phyloP scores from a whole-genome alignment of 1,140 invertebrate genomes.

The Heterodera carotae region DNA sequence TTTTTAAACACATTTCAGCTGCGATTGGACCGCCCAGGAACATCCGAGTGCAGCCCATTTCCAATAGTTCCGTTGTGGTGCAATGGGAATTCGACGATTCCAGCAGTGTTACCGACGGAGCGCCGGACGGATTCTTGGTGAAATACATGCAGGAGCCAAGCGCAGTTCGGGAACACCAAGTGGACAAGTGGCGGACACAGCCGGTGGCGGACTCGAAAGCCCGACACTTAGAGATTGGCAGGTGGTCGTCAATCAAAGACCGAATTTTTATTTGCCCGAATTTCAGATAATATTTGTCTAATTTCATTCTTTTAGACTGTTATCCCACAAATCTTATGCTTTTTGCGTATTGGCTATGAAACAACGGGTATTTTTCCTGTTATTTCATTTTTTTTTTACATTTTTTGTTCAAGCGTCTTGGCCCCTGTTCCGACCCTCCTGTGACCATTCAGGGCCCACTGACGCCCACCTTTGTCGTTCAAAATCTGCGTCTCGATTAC shows the following conservation, averaged over 20 bases:
- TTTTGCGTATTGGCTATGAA: constrained; percentile 65
- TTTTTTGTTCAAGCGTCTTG: constrained; percentile 55
- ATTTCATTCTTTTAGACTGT: constrained; percentile 32
- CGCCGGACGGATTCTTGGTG: constrained; percentile 60
- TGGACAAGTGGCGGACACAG: constrained; percentile 46
- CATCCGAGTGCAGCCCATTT: constrained; percentile 60
- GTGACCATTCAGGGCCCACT: constrained; percentile 53
- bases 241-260: too few species aligned
- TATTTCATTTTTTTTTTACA: neutral
- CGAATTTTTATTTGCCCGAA: too few species aligned
- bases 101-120: constrained; percentile 36
- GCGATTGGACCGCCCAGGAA: constrained; percentile 62
- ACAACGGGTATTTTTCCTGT: constrained; percentile 53
- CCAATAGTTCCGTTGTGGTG: constrained; percentile 62
- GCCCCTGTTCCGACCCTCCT: constrained; percentile 63
- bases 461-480: constrained; percentile 54
- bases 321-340: constrained; percentile 59
- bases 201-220: constrained; percentile 52
- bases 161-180: constrained; percentile 36
- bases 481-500: constrained; percentile 60
- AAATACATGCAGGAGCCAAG: constrained; percentile 64
- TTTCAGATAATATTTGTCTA: neutral
- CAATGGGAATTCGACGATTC: constrained; percentile 64
- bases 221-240: constrained; percentile 52
- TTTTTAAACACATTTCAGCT: constrained; percentile 50